These are phyloP conservation scores for Rhyzopertha dominica DNA, from an alignment of 1,140 invertebrate species.

Conservation along the genomic window DNA sequence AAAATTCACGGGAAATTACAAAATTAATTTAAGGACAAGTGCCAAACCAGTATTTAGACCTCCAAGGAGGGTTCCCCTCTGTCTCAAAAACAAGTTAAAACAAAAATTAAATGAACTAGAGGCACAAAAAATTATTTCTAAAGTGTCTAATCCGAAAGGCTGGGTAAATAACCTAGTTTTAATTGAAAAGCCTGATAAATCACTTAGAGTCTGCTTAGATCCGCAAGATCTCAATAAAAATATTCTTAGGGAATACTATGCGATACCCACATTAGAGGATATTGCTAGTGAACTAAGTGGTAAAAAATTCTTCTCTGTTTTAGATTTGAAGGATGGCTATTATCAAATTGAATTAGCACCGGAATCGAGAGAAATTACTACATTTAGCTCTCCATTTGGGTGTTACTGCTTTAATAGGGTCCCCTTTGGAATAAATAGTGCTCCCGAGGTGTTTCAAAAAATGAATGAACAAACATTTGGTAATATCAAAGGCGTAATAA, in stretches of 20 bases:
- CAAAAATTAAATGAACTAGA: conserved; percentile 31
- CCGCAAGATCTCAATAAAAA: conserved; percentile 47
- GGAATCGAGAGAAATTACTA: conserved; percentile 30
- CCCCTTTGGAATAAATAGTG: conserved; percentile 41
- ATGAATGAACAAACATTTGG: conserved; percentile 26
- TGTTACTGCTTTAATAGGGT: conserved; percentile 33
- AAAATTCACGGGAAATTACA: too few relatives aligned
- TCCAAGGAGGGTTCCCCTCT: conserved; percentile 27
- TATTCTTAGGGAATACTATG: conserved; percentile 42
- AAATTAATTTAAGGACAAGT: too few relatives aligned
- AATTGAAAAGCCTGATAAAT: conserved; percentile 44
- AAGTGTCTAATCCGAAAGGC: conserved; percentile 33
- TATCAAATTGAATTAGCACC: conserved; percentile 27
- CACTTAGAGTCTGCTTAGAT: conserved; percentile 48
- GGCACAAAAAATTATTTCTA: conserved; percentile 27
- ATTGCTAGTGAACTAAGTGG: conserved; percentile 38
- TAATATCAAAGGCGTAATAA: conserved; percentile 16
- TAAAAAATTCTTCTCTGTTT: conserved; percentile 43
- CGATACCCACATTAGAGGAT: conserved; percentile 44
- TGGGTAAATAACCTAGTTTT: conserved; percentile 46
- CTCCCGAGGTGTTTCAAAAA: conserved; percentile 43
- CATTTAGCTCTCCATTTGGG: conserved; percentile 43
- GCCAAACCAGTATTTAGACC: conserved; percentile 21
- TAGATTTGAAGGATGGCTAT: conserved; percentile 45
- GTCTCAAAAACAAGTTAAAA: conserved; percentile 27